Conservation (phyloP, 2,797 vertebrate genomes). For the Poeciliopsis gracilis region DNA sequence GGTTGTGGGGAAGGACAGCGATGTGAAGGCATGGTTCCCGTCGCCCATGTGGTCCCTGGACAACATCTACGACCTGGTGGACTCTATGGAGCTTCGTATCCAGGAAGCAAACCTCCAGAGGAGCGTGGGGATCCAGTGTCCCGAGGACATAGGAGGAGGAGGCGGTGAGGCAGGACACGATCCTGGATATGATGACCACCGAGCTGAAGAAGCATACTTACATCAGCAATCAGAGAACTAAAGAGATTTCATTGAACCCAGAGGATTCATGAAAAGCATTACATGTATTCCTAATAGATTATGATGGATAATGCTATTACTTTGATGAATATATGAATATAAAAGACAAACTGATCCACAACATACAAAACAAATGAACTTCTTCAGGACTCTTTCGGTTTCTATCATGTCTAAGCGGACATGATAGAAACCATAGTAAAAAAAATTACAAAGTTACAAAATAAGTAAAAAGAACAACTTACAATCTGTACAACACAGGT, state of each 20-base stretch:
- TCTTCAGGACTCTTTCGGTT: neutral
- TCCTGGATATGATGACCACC: slow-evolving; percentile 57
- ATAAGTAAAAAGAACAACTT: neutral
- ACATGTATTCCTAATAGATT: neutral
- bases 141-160: slow-evolving; percentile 65
- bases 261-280: neutral
- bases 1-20: slow-evolving; percentile 81
- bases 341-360: neutral
- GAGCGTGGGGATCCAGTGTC: slow-evolving; percentile 80
- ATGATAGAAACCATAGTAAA: neutral
- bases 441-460: neutral
- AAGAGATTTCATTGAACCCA: slow-evolving; percentile 8
- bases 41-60: slow-evolving; percentile 83
- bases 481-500: neutral
- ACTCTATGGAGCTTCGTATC: slow-evolving; percentile 80
- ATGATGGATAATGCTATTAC: neutral
- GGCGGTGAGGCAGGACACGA: slow-evolving; percentile 43
- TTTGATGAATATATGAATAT: neutral
- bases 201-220: slow-evolving; percentile 53
- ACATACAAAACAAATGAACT: neutral
- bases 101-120: slow-evolving; percentile 81
- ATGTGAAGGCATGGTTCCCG: slow-evolving; percentile 82
- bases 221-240: slow-evolving; percentile 66
- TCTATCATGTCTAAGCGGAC: too few species aligned
- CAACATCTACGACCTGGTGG: slow-evolving; percentile 83